Percentiles rank a stretch among this genome's conserved stretches.
Evolutionary conservation across 53 echinoderm and acorn worm genomes (phyloP).

Genomic region (Crossaster papposus): DNA sequence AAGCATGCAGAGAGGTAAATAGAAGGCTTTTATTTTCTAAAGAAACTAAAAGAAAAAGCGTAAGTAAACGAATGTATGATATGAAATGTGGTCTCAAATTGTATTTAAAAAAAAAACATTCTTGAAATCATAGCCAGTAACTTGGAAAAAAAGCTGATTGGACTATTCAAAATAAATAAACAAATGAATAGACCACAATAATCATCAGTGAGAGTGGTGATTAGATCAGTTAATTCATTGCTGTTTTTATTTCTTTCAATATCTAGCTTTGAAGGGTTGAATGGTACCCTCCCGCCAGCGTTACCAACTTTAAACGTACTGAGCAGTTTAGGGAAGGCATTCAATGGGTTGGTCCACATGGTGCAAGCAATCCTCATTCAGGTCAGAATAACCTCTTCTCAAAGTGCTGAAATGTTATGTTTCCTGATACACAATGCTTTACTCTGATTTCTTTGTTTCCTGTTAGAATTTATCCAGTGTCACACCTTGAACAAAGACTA

Average conservation of each 20-base stretch:
- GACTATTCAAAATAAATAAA: no score
- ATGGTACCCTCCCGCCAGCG: constrained; percentile 42
- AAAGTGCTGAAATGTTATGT: neutral
- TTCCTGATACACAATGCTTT: no score
- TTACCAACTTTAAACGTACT: constrained; percentile 53
- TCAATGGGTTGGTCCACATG: constrained; percentile 61
- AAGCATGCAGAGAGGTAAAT: constrained; percentile 70
- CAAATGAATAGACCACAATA: neutral
- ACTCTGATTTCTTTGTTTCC: no score
- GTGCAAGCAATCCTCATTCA: constrained; percentile 66
- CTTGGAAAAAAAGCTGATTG: no score
- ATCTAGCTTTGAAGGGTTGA: constrained; percentile 56
- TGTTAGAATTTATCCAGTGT: no score
- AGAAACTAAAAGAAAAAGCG: no score
- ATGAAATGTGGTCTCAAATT: no score
- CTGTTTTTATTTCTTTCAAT: neutral
- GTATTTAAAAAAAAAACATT: no score
- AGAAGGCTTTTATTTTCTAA: neutral
- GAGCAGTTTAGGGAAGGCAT: constrained; percentile 62
- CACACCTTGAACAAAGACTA: neutral
- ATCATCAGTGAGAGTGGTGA: neutral
- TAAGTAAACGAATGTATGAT: no score
- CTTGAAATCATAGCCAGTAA: no score
- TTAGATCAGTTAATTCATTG: neutral
- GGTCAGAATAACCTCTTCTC: constrained; percentile 34